A percentile compares a stretch with the other conserved stretches of the same genome.
Conservation (phyloP, 2,113 vertebrate genomes). For the Okapia johnstoni region DNA sequence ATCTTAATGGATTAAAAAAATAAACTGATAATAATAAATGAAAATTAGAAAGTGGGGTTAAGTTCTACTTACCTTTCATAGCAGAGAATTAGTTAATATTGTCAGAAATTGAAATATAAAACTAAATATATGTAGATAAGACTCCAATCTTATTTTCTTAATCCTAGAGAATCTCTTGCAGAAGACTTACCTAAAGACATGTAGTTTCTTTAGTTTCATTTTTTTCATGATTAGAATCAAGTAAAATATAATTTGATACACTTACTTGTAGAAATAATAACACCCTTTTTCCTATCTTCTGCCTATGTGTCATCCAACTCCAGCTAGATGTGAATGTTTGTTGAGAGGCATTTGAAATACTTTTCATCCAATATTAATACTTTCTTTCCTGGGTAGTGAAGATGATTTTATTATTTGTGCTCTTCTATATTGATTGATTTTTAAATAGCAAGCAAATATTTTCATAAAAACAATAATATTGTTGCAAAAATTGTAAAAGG, state of each 20-base stretch:
- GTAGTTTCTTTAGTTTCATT: background rate
- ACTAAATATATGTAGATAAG: background rate
- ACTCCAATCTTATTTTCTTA: background rate
- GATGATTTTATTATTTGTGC: background rate
- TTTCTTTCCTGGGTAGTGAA: background rate
- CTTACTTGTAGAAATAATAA: background rate
- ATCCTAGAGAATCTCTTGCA: background rate
- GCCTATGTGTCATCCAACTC: background rate
- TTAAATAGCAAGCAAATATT: slow-evolving; percentile 3
- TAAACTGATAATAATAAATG: background rate
- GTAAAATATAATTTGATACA: background rate
- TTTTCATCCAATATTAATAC: background rate
- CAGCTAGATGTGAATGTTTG: background rate
- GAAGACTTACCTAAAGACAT: background rate
- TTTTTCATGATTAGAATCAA: background rate
- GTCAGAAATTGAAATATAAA: background rate
- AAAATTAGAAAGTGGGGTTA: background rate
- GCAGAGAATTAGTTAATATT: background rate
- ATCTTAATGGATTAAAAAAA: background rate
- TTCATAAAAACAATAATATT: background rate
- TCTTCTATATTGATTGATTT: background rate
- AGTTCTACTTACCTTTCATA: background rate
- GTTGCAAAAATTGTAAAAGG: background rate
- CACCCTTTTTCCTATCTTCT: background rate
- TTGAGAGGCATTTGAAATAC: background rate